Conservation (phyloP, 1,140 invertebrate genomes). For the Leptinotarsa lineolata region DNA sequence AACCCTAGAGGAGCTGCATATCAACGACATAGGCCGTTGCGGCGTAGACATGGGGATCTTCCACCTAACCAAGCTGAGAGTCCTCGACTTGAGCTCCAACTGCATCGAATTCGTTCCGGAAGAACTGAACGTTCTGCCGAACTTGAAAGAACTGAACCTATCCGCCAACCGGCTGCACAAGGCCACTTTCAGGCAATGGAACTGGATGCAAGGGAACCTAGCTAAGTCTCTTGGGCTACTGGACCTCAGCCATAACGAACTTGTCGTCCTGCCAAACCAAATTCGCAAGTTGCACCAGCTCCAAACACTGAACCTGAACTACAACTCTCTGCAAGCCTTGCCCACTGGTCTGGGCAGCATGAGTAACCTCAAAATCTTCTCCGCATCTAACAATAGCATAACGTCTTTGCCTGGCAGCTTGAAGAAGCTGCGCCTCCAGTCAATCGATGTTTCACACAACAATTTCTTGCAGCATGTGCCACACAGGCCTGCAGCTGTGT, state of each 20-base stretch:
- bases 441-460: slow-evolving; percentile 64
- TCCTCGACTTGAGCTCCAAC: slow-evolving; percentile 80
- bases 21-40: slow-evolving; percentile 64
- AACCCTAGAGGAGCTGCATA: slow-evolving; percentile 62
- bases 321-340: slow-evolving; percentile 61
- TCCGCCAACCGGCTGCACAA: slow-evolving; percentile 71
- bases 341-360: slow-evolving; percentile 56
- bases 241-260: slow-evolving; percentile 67
- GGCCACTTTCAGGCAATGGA: slow-evolving; percentile 61
- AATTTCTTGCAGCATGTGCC: slow-evolving; percentile 33
- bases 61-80: slow-evolving; percentile 64
- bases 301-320: slow-evolving; percentile 60
- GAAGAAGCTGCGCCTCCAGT: slow-evolving; percentile 59
- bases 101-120: slow-evolving; percentile 72
- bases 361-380: slow-evolving; percentile 45
- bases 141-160: slow-evolving; percentile 72
- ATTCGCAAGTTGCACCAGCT: slow-evolving; percentile 65
- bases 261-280: slow-evolving; percentile 63
- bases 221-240: slow-evolving; percentile 57
- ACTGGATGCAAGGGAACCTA: slow-evolving; percentile 64
- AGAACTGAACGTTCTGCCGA: slow-evolving; percentile 69
- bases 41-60: slow-evolving; percentile 72
- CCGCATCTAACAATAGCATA: slow-evolving; percentile 62
- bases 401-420: slow-evolving; percentile 63
- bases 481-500: slow-evolving; percentile 33